Percentiles rank a stretch among this genome's conserved stretches.
Conservation (phyloP, 2,888 invertebrate species). For the Tortrix viridana region DNA sequence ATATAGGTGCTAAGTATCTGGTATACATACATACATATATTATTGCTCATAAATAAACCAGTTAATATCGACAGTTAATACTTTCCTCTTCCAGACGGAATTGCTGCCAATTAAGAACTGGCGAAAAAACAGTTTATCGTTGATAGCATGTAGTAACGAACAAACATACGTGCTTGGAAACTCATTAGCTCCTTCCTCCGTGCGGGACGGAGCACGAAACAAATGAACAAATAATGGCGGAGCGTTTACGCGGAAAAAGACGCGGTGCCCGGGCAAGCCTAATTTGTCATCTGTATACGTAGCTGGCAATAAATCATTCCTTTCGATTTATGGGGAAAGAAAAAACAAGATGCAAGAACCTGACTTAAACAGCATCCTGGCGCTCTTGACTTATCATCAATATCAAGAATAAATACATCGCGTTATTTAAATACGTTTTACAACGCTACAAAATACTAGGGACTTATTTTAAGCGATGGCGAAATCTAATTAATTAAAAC, state of each 20-base stretch:
- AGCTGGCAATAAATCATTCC: constrained; percentile 35
- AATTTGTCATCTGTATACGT: constrained; percentile 50
- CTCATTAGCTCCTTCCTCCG: constrained; percentile 45
- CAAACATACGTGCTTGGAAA: constrained; percentile 39
- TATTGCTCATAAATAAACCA: not conserved
- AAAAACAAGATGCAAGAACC: constrained; percentile 1
- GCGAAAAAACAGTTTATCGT: constrained; percentile 39
- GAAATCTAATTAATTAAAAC: not conserved
- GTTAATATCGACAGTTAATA: constrained; percentile 1
- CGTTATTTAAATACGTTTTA: constrained; percentile 15
- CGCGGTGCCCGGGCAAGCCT: constrained; percentile 42
- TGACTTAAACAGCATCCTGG: not conserved
- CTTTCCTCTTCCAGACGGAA: constrained; percentile 8
- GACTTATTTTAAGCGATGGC: not conserved
- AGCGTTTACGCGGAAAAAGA: constrained; percentile 54
- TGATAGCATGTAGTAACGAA: constrained; percentile 37
- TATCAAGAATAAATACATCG: constrained; percentile 13
- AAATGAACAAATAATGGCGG: constrained; percentile 58
- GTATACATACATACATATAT: no score
- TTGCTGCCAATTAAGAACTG: constrained; percentile 28
- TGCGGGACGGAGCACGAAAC: constrained; percentile 47
- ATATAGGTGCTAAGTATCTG: no score
- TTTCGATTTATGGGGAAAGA: constrained; percentile 15
- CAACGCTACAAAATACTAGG: not conserved
- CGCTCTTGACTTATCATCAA: constrained; percentile 20